Conservation (phyloP, 2,113 vertebrate genomes). For the Brienomyrus longianalis region DNA sequence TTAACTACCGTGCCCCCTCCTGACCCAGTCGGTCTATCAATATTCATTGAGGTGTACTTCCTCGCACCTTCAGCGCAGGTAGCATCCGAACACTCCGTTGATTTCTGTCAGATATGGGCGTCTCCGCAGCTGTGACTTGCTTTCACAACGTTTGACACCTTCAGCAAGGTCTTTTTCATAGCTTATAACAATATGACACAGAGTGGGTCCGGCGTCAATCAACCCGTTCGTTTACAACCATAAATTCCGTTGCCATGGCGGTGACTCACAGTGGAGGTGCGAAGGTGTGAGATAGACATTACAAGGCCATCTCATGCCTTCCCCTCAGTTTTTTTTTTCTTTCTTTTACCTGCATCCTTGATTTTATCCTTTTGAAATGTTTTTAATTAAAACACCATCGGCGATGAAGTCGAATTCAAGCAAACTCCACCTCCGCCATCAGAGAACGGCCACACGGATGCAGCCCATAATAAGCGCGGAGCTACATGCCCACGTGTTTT, state of each 20-base stretch:
- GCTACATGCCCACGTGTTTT: background rate
- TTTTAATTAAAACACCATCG: slow-evolving; percentile 1
- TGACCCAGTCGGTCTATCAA: background rate
- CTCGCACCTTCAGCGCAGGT: background rate
- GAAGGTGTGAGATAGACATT: background rate
- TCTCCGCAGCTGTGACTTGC: background rate
- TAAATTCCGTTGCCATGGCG: background rate
- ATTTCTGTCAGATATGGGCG: background rate
- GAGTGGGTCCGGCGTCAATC: background rate
- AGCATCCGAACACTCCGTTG: background rate
- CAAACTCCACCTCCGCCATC: background rate
- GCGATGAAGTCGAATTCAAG: background rate
- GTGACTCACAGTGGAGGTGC: background rate
- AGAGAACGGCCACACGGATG: background rate
- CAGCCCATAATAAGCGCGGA: background rate
- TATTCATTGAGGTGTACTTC: background rate
- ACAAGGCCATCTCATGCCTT: background rate
- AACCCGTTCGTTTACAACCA: background rate
- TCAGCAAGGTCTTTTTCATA: background rate
- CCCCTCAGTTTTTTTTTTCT: background rate
- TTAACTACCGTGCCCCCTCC: background rate
- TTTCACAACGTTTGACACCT: background rate
- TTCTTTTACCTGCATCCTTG: background rate
- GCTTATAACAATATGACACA: background rate
- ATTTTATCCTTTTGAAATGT: slow-evolving; percentile 2